Evolutionary conservation across 2,888 invertebrate genomes (phyloP), one percentile per base, ranked within the genome.

Genomic region (Zaprionus lineosus): DNA sequence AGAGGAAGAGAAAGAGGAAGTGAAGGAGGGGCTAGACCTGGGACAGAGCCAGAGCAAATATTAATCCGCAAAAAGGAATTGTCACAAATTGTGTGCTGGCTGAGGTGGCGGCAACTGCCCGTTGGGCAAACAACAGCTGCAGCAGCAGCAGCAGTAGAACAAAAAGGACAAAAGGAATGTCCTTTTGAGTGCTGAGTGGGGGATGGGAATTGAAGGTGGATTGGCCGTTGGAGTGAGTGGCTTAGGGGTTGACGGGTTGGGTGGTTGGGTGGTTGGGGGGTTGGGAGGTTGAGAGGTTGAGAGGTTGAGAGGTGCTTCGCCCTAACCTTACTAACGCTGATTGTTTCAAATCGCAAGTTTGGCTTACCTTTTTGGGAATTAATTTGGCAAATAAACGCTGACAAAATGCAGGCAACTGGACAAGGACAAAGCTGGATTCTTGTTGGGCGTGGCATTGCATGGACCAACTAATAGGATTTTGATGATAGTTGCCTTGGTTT

Each of bases 381-480:
- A 84, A 79, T 84, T 83, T 84, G 79, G 75, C 83, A 75, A 79
- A 84, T 75, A 75, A 83, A 86, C 74, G 78, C 76, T 79, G 74
- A 82, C 84, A 75, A 74, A 74, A 76, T 71, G 64, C 78, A 77
- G 81, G 83, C 71, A 74, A 67, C 79, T 74, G 83, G 74, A 73
- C 74, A 74, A 74, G 77, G 77, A 72, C 76, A 83, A 79, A 71
- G 64, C 74, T 52, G 44, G 36, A 46, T 59, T 18, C 52, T 18
- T 34, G 21, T 46, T 41, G 29, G 63, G 57, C 34, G 34, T 51
- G 59, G 50, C 44, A 50, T 53, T 56, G 71, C 59, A 67, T 50
- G 47, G 52, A 26, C 73, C 71, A 83, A 83, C 87, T 87, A 87
- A 87, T 87, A 87, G 87, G 86, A 87, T 87, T 87, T 86, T 83